phyloP scores from a whole-genome alignment of 2,113 vertebrate genomes.

The Protobothrops mucrosquamatus region DNA sequence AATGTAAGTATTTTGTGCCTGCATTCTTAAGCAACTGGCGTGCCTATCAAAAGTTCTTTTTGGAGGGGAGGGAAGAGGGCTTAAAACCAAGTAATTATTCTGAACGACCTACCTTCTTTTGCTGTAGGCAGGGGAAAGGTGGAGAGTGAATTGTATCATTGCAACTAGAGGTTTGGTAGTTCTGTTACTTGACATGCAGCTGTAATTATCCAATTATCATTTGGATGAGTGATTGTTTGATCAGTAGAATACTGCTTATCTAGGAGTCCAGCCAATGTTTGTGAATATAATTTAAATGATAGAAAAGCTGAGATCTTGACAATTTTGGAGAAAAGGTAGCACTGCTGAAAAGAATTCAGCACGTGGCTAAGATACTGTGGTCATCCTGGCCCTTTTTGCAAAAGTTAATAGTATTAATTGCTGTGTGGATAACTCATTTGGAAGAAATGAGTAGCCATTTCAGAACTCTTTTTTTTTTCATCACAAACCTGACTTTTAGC shows the following conservation, averaged over 20 bases:
- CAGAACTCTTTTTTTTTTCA: neutral
- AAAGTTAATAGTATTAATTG: neutral
- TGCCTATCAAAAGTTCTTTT: neutral
- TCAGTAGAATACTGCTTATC: neutral
- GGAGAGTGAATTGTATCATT: neutral
- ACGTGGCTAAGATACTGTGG: neutral
- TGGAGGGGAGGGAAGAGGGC: too few relatives aligned
- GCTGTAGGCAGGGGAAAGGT: too few relatives aligned
- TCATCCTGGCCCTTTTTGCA: neutral
- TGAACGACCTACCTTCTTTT: neutral
- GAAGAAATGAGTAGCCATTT: neutral
- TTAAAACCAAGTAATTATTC: neutral
- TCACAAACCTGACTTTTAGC: neutral
- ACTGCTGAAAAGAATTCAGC: neutral
- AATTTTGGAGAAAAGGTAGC: neutral
- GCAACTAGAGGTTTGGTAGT: neutral
- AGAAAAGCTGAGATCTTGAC: neutral
- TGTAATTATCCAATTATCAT: neutral
- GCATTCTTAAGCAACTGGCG: neutral
- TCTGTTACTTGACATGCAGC: neutral
- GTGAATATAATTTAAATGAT: neutral
- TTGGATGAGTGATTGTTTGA: neutral
- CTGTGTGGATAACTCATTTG: neutral
- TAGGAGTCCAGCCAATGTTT: neutral
- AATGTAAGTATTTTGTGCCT: slow-evolving; percentile 71